Conservation (phyloP, 1,140 invertebrate species). For the Ditylenchus dipsaci region DNA sequence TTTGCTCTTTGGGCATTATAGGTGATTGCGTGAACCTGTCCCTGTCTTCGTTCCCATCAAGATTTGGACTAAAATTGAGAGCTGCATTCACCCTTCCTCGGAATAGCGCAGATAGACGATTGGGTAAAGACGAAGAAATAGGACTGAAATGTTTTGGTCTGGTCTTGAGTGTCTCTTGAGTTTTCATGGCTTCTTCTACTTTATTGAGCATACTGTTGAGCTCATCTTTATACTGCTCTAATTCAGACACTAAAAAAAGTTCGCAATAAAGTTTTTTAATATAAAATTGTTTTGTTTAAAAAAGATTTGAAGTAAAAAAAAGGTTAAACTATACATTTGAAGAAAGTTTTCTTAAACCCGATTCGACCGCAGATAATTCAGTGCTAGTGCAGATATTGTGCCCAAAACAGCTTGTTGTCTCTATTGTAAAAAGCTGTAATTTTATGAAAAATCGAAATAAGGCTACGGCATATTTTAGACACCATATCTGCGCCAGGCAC, state of each 20-base stretch:
- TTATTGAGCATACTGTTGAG: neutral
- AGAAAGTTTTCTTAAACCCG: too few relatives aligned
- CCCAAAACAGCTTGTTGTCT: too few relatives aligned
- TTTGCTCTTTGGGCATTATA: conserved; percentile 5
- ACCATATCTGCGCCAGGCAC: too few relatives aligned
- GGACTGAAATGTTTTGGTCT: conserved; percentile 19
- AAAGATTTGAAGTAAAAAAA: too few relatives aligned
- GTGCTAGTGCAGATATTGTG: too few relatives aligned
- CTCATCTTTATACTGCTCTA: neutral
- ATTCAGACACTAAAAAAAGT: neutral
- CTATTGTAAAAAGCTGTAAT: too few relatives aligned
- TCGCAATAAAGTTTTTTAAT: too few relatives aligned
- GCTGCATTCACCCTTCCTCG: conserved; percentile 37
- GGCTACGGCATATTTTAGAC: too few relatives aligned
- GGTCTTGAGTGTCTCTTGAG: neutral
- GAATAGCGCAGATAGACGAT: conserved; percentile 40
- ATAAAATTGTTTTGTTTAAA: too few relatives aligned
- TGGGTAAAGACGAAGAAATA: conserved; percentile 41
- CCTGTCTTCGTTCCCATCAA: conserved; percentile 4
- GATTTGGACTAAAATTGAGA: conserved; percentile 23
- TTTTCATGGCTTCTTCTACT: neutral
- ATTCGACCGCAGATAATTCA: too few relatives aligned
- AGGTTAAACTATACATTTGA: too few relatives aligned
- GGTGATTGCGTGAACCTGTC: neutral
- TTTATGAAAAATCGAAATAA: too few relatives aligned